phyloP scores from a whole-genome alignment of 2,113 vertebrate genomes.

The Crotalus viridis region DNA sequence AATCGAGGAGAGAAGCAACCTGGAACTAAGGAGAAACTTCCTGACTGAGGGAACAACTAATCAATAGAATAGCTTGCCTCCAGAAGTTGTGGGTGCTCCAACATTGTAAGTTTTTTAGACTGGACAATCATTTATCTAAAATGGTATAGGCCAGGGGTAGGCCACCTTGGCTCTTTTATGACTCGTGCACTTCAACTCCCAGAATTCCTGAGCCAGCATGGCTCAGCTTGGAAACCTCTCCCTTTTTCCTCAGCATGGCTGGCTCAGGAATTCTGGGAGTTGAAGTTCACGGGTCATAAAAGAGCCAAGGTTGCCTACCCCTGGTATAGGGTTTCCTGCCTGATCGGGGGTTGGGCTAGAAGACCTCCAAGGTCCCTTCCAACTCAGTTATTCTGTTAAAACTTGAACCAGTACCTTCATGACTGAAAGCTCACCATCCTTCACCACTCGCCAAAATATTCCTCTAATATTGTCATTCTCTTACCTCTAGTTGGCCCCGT shows the following conservation, averaged over 20 bases:
- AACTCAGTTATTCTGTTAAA: background rate
- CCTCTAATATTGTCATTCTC: accelerated
- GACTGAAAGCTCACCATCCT: background rate
- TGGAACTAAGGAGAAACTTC: background rate
- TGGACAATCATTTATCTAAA: background rate
- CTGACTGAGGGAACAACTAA: background rate
- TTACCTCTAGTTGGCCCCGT: constrained; percentile 26
- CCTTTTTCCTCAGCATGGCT: too few species aligned
- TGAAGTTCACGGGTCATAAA: too few species aligned
- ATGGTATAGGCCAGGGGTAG: background rate
- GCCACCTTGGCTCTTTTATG: too few species aligned
- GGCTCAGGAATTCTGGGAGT: too few species aligned
- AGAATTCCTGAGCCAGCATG: too few species aligned
- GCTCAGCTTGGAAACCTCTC: too few species aligned
- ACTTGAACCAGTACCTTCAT: background rate
- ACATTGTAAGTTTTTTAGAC: too few species aligned
- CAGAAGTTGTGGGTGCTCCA: background rate
- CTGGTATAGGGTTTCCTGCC: background rate
- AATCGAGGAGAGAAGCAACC: too few species aligned
- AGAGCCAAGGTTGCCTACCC: too few species aligned
- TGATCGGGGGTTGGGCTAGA: background rate
- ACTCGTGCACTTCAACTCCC: too few species aligned
- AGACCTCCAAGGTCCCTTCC: background rate
- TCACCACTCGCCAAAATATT: too few species aligned
- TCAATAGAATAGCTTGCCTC: background rate